Evolutionary conservation across 1,140 invertebrate species (phyloP), one percentile per base, ranked within the genome.

Genomic region (Campoletis sonorensis): DNA sequence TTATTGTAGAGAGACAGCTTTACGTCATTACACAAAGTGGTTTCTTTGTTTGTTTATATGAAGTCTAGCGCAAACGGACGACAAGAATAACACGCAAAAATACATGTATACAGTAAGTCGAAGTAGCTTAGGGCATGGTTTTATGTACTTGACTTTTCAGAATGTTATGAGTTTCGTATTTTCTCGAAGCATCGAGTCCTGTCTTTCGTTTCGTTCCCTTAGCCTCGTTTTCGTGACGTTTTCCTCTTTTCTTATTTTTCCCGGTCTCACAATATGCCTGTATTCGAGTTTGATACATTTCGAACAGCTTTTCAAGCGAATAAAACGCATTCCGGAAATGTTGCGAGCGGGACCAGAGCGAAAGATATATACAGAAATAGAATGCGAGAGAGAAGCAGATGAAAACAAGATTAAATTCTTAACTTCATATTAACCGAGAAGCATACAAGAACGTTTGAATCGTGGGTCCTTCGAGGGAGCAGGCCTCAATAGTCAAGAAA

Each of bases 11-110:
- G 81, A 82, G 81, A 27, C 76, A 40, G 49, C 73, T 71, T 71
- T 70, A 58, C 49, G 49, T 79, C 71, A 72, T 79, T 72, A 79
- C 77, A 79, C 81, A 79, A 79, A 79, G 71, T 79, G 81, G 81
- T 78, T 51, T 61, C 79, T 82, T 79, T 78, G 70, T 15, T 79
- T 45, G 49, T 13, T 7, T 58, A 75, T 54, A 75, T 1, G 18
- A 15, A 8, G n/a, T n/a, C n/a, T 54, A 21, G n/a, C 3, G 11
- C 2, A 21, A n/a, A 54, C 51, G 51, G 4, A 54, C 51, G 16
- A 8, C 51, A 27, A 18, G 8, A 37, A 37, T 4, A 21, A 58
- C 54, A 23, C 2, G 8, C 21, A 58, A 4, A 58, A 21, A 58
- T n/a, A n/a, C 18, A 58, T 10, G 51, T 21, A 21, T 21, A n/a